phyloP scores from a whole-genome alignment of 2,113 vertebrate species.

The Nematolebias whitei region DNA sequence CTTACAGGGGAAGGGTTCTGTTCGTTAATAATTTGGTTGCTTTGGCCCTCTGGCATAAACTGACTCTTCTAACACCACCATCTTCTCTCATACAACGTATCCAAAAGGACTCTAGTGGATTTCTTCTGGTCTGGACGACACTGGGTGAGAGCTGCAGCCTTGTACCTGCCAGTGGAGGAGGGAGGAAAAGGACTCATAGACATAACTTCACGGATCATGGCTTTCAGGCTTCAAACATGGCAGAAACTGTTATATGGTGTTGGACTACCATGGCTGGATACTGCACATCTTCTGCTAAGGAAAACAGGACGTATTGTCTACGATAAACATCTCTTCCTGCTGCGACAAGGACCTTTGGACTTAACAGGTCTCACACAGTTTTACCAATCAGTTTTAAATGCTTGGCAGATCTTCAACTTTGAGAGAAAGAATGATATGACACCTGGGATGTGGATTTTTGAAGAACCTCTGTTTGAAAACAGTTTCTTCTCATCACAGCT shows the following conservation, averaged over 20 bases:
- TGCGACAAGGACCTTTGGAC: background rate
- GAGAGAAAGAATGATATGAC: no score
- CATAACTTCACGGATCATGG: background rate
- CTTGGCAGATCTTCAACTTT: background rate
- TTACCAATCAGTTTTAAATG: background rate
- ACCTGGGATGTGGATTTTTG: no score
- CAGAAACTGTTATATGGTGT: background rate
- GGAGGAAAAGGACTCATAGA: background rate
- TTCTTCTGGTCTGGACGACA: background rate
- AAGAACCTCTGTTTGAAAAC: background rate
- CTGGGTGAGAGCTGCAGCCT: background rate
- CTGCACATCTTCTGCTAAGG: background rate
- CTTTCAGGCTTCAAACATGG: background rate
- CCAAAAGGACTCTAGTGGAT: background rate
- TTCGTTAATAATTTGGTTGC: constrained; percentile 7
- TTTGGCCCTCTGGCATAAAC: background rate
- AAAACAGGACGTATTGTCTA: background rate
- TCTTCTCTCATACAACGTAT: background rate
- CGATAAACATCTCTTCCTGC: background rate
- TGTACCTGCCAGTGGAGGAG: background rate
- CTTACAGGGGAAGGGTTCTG: constrained; percentile 1
- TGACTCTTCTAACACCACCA: background rate
- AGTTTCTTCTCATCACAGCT: background rate
- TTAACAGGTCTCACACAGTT: background rate
- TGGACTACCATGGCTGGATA: background rate